Base-by-base conservation (phyloP, 2,797 vertebrate species). In the Phataginus tetradactyla region DNA sequence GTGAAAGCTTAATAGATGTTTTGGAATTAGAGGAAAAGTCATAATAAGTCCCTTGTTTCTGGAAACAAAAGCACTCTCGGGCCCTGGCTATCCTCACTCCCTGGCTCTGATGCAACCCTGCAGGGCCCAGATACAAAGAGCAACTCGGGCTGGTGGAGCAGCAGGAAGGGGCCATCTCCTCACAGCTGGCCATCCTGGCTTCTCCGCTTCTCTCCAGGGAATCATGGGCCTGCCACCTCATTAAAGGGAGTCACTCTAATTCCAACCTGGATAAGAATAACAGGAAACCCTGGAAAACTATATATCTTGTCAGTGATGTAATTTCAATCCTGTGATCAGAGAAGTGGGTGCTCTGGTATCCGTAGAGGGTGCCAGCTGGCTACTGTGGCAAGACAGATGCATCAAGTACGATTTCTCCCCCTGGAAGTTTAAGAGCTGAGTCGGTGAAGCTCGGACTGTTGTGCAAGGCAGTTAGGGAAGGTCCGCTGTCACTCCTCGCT, bases 1-100 rank as follows among this genome's bases (percentile, higher is more conserved):
- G 85, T 53, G 57, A 79, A 93, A 90, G 85, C 85, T 92, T 94
- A 90, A 75, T 80, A 90, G 91, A 79, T 96, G 84, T 83, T 94
- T 97, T 85, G 95, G 84, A 95, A 96, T 93, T 93, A 91, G 51
- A 91, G 83, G 84, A 91, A 92, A 91, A 89, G 69, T 86, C 91
- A 87, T 68, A 96, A 74, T 83, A 88, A 92, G 32, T 59, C 77
- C n/a, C 25, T 95, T 96, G 85, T 94, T 93, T 92, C 84, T 85
- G 74, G 51, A 95, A 96, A 95, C 64, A 95, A 79, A 91, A 92
- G 34, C 39, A 11, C 63, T 78, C 84, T 63, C 57, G 75, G 90
- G 80, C 25, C 64, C 42, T 61, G 29, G n/a, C 49, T 23, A 45
- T 55, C 17, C 55, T 2, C 4, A 13, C 51, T 42, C 45, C 64